Conservation (phyloP, 2,113 vertebrate species). For the Smithornis capensis region DNA sequence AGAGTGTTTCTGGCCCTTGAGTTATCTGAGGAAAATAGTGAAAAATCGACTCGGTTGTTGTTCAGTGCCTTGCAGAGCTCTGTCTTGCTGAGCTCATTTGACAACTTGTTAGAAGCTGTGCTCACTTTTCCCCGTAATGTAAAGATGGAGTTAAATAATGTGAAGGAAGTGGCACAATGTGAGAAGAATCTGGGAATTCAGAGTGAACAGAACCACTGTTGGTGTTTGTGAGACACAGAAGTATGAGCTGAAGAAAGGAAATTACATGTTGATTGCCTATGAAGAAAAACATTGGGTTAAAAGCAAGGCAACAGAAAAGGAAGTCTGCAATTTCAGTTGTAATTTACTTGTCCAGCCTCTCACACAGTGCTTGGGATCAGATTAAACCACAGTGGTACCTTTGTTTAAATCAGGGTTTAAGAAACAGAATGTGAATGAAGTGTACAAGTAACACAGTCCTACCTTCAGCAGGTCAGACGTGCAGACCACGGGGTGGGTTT, state of each 20-base stretch:
- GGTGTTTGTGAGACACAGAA: not conserved
- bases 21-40: conserved; percentile 24
- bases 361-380: not conserved
- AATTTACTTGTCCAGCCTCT: conserved; percentile 13
- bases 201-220: not conserved
- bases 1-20: conserved; percentile 48
- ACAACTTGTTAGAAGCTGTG: not conserved
- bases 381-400: conserved; percentile 33
- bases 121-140: not conserved
- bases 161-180: not conserved
- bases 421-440: conserved; percentile 54
- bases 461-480: conserved; percentile 46
- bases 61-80: not conserved
- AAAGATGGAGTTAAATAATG: not conserved
- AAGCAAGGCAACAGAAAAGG: not conserved
- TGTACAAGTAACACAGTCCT: conserved; percentile 46
- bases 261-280: not conserved
- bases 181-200: not conserved
- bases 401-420: not conserved
- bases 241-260: not conserved
- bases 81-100: not conserved
- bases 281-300: conserved; percentile 16
- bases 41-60: not conserved
- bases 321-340: not conserved
- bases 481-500: conserved; percentile 47